Base-by-base conservation (phyloP, 2,113 vertebrate species). In the Eulemur macaco region DNA sequence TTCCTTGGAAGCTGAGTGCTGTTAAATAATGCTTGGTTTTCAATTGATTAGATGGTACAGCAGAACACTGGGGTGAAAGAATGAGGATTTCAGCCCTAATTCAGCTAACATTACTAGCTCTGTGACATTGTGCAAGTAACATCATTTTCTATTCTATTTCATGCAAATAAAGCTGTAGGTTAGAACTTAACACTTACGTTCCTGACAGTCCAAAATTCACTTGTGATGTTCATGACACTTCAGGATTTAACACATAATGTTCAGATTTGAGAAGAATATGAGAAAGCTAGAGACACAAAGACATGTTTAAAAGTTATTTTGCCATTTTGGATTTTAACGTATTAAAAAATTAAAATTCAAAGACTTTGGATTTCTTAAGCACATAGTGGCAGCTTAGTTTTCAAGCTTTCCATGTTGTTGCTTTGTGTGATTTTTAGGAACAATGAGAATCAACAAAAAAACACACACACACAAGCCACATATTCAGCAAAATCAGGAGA, bases 401-500 rank as follows among this genome's bases (percentile, higher is more conserved):
- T 77, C n/a, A 96, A 64, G 56, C 54, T 64, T 85, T 58, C 23
- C n/a, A 9, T 66, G 21, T 81, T 95, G 21, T 80, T 88, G 29
- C 83, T 94, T 81, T 94, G 64, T 90, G 27, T 89, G 63, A 25
- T 69, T 68, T 95, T 90, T 86, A 80, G 42, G 29, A 92, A 92
- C 47, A 90, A 21, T 92, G 73, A 89, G 58, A 97, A 71, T 74
- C 82, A 90, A 92, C 77, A 90, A 60, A 95, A 91, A 45, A 23
- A 63, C 56, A 74, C 3, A 82, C 5, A 27, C 20, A 94, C 25
- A 68, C 12, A 86, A 47, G 39, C 63, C 81, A 96, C 31, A 85
- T 92, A 94, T 23, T 96, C 56, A 96, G 80, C 88, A 91, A 95
- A 96, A 92, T 34, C 50, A 93, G 23, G n/a, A 95, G n/a, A 90